Evolutionary conservation across 2,113 vertebrate genomes (phyloP).

Genomic region (Menidia beryllina): DNA sequence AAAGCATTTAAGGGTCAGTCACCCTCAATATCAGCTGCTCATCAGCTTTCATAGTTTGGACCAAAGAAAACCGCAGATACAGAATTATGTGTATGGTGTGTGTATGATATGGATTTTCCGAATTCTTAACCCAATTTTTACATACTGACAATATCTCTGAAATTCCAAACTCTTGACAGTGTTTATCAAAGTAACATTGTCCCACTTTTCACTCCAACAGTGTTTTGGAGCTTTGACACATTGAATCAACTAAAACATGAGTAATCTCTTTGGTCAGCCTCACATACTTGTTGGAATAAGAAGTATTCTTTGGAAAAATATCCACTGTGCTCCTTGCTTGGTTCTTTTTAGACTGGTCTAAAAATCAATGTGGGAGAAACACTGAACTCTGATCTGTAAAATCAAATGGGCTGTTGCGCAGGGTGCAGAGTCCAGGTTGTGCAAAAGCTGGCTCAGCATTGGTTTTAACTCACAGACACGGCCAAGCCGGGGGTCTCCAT

Average conservation of each 20-base stretch:
- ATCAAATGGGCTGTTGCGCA: slow-evolving; percentile 51
- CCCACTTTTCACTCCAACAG: neutral
- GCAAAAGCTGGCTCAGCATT: slow-evolving; percentile 52
- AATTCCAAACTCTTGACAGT: neutral
- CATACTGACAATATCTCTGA: no score
- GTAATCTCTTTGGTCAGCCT: neutral
- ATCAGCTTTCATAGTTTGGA: neutral
- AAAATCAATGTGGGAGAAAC: slow-evolving; percentile 7
- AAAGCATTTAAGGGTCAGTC: neutral
- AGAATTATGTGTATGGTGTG: no score
- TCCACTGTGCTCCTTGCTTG: neutral
- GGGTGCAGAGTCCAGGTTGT: slow-evolving; percentile 71
- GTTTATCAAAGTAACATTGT: neutral
- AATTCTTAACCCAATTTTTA: no score
- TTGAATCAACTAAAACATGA: neutral
- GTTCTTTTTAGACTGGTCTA: slow-evolving; percentile 4
- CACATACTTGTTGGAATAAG: neutral
- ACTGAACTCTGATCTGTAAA: slow-evolving; percentile 56
- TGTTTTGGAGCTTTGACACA: neutral
- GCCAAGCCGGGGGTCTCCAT: neutral
- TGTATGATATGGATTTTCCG: neutral
- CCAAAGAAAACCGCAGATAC: neutral
- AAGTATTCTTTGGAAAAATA: neutral
- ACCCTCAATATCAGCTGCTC: neutral
- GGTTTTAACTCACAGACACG: slow-evolving; percentile 22